Evolutionary conservation across 2,797 vertebrate species (phyloP).

Genomic region (Glyptemys insculpta): DNA sequence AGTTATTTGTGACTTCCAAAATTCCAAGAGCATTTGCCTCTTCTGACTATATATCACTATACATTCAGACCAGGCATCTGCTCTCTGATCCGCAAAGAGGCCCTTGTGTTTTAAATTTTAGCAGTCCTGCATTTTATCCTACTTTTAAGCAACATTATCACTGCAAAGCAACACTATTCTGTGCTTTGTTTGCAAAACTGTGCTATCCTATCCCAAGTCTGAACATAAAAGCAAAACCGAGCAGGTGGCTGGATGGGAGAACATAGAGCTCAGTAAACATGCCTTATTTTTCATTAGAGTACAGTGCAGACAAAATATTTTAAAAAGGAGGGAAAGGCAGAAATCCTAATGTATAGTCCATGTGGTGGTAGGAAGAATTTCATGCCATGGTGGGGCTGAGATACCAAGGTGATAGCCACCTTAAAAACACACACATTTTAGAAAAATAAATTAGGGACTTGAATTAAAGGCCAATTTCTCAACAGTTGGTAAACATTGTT

Average conservation of each 20-base stretch:
- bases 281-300: not conserved
- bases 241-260: not conserved
- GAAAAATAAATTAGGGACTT: not conserved
- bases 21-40: conserved; percentile 63
- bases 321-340: not conserved
- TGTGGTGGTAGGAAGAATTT: not conserved
- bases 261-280: not conserved
- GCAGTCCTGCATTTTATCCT: conserved; percentile 66
- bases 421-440: not conserved
- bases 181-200: conserved; percentile 68
- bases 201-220: conserved; percentile 10
- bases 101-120: conserved; percentile 64
- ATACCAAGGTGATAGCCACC: not conserved
- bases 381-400: not conserved
- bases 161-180: conserved; percentile 57
- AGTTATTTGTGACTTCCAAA: conserved; percentile 69
- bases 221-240: not conserved
- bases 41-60: conserved; percentile 63
- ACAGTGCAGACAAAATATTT: not conserved
- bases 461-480: not conserved
- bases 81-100: conserved; percentile 54
- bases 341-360: not conserved
- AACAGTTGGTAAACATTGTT: not conserved
- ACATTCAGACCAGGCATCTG: conserved; percentile 66
- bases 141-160: conserved; percentile 52